A percentile compares a stretch with the other conserved stretches of the same genome.
Conservation (phyloP, 2,888 invertebrate species). For the Amphiduros pacificus region DNA sequence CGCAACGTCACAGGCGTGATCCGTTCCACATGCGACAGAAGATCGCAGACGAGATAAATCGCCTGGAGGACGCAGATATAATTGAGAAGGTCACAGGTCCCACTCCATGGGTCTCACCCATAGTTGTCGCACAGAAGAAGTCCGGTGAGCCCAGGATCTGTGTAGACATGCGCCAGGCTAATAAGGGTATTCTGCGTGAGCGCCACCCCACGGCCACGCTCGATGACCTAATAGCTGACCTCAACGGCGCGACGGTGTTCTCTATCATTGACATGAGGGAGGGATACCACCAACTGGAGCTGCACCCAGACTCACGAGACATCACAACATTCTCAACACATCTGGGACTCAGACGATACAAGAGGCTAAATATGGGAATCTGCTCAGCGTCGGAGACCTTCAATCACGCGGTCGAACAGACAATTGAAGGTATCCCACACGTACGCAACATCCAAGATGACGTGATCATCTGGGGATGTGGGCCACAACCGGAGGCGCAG, state of each 20-base stretch:
- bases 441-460: constrained; percentile 55
- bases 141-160: constrained; percentile 6
- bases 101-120: constrained; percentile 5
- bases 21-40: constrained; percentile 1
- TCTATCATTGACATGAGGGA: constrained; percentile 32
- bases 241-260: constrained; percentile 33
- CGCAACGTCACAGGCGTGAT: not conserved
- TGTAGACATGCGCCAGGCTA: constrained; percentile 35
- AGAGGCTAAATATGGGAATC: constrained; percentile 33
- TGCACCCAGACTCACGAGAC: constrained; percentile 34
- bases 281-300: constrained; percentile 37
- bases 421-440: constrained; percentile 48
- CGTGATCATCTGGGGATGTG: constrained; percentile 54
- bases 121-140: not conserved
- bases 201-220: constrained; percentile 32
- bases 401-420: constrained; percentile 54
- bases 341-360: constrained; percentile 31
- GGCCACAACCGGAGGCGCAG: too few species aligned
- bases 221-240: constrained; percentile 31
- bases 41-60: not conserved
- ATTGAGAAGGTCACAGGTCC: not conserved
- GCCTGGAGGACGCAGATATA: not conserved
- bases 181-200: constrained; percentile 32
- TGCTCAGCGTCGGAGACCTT: constrained; percentile 59
- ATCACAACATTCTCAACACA: constrained; percentile 37